Base-by-base conservation (phyloP, 2,888 invertebrate species). In the Ormyrus nitidulus region DNA sequence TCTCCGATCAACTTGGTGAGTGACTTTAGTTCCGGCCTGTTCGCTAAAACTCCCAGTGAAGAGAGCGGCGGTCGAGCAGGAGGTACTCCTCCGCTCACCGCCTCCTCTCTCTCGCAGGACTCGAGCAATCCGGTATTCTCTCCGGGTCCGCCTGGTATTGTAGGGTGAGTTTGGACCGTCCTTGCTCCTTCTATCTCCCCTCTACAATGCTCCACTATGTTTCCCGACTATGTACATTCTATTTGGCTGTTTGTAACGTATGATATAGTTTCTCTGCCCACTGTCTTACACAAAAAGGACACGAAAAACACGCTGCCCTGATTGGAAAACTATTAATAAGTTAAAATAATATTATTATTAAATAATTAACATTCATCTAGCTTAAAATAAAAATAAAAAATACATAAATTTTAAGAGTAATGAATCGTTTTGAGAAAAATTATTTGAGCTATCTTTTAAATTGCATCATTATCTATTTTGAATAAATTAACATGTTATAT, bases 21-120 rank as follows among this genome's bases (percentile, higher is more conserved):
- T 90, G 98, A 98, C 94, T 96, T 98, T 92, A 97, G 98, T 92
- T 96, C 97, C 89, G 97, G 97, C 92, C 94, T 97, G 91, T 97
- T 98, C 93, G 96, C 95, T 93, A 96, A 96, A 93, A 97, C 96
- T 89, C 96, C 96, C 90, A 96, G 96, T 91, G 97, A 97, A 93
- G 96, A 96, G 92, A 94, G 94, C 91, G 95, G 95, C 91, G 92
- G 92, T 87, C 91, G 92, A 85, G 90, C 91, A 73, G 92, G 92
- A 85, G 92, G 92, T 86, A 92, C 92, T 85, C 94, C 95, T 92
- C 93, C 95, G 90, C 93, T 94, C 92, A 92, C 92, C 92, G 92
- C 87, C 91, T 90, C 89, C 90, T 91, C 89, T 86, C 88, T 88
- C 87, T 89, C 89, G 85, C 89, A 89, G 88, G 90, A 91, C 88